Conservation (phyloP, 2,797 vertebrate genomes). For the Cirrhinus mrigala region DNA sequence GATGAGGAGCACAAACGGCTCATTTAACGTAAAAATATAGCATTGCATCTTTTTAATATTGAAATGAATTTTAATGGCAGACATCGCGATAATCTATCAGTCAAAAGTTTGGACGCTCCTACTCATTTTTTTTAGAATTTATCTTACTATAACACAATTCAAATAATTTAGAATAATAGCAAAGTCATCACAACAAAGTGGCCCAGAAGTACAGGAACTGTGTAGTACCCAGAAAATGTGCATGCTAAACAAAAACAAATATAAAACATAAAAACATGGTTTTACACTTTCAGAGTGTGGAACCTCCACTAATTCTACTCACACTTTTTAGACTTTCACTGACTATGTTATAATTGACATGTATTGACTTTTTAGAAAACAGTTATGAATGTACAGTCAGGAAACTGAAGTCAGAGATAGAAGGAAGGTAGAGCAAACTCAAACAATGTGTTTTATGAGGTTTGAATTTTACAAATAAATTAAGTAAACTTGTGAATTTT, state of each 20-base stretch:
- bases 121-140: background rate
- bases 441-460: background rate
- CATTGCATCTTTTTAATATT: background rate
- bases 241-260: background rate
- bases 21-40: slow-evolving; percentile 10
- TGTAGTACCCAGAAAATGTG: background rate
- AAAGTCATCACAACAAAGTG: too few relatives aligned
- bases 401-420: background rate
- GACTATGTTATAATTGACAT: background rate
- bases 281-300: background rate
- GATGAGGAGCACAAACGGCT: slow-evolving; percentile 18
- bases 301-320: background rate
- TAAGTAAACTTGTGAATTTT: too few relatives aligned
- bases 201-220: background rate
- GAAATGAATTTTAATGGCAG: background rate
- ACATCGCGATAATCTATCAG: background rate
- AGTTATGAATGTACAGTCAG: background rate
- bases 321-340: background rate
- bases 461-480: too few relatives aligned
- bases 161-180: background rate
- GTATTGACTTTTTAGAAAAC: background rate
- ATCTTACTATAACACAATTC: background rate
- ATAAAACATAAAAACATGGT: background rate
- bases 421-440: background rate
- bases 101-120: slow-evolving; percentile 3